Evolutionary conservation across 2,888 invertebrate species (phyloP).

Genomic region (Lymantria dispar): DNA sequence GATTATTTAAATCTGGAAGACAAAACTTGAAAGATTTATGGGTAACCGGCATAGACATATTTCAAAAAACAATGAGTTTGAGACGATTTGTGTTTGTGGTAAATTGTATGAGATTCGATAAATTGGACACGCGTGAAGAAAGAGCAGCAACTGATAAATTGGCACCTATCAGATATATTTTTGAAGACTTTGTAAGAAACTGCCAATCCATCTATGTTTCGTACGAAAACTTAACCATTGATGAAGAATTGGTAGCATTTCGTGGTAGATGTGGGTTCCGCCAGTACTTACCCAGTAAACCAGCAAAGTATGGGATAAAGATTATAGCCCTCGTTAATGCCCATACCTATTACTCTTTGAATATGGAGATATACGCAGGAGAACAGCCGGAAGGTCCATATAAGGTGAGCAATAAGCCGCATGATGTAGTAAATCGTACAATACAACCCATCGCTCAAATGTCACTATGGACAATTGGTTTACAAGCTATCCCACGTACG

Average conservation of each 20-base stretch:
- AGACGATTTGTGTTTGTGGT: neutral
- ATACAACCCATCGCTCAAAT: conserved; percentile 12
- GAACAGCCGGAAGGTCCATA: conserved; percentile 16
- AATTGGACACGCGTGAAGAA: neutral
- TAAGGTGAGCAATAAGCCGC: conserved; percentile 9
- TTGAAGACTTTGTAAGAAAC: neutral
- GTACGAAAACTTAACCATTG: conserved; percentile 6
- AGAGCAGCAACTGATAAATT: neutral
- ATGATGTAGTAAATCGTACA: conserved; percentile 11
- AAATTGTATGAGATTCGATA: neutral
- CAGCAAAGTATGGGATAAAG: conserved; percentile 11
- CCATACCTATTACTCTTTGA: neutral
- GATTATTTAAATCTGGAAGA: conserved; percentile 5
- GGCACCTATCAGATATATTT: neutral
- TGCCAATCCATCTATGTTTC: neutral
- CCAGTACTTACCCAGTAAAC: conserved; percentile 12
- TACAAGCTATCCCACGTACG: conserved; percentile 3
- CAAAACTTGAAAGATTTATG: neutral
- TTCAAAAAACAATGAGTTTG: neutral
- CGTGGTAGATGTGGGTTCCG: conserved; percentile 10
- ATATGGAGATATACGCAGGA: conserved; percentile 13
- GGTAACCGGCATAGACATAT: neutral
- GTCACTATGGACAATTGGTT: conserved; percentile 18
- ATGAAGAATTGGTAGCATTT: conserved; percentile 8
- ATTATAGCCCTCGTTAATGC: conserved; percentile 6